Base-by-base conservation (phyloP, 2,113 vertebrate species). In the Anarrhichthys ocellatus region DNA sequence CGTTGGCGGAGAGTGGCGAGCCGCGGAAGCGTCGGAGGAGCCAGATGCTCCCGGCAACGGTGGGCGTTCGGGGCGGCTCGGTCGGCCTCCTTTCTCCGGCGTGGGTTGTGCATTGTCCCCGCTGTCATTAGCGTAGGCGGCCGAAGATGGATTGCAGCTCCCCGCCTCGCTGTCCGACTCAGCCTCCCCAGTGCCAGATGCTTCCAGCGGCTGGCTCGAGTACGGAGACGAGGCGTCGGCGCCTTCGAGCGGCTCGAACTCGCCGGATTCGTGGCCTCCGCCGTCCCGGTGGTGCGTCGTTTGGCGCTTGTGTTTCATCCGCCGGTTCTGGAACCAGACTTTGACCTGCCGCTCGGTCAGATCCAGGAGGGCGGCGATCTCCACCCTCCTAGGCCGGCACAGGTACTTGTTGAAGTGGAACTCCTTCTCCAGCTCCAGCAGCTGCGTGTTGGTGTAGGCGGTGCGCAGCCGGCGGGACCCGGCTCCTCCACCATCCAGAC, bases 371-470 rank as follows among this genome's bases (percentile, higher is more conserved):
- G 98, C 98, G 0, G 98, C 98, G 74, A 99, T 99, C 82, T 99
- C 98, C 76, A 97, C 96, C 9, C 98, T 92, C 24, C 98, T 95
- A 2, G 98, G 98, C 84, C 98, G 95, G 90, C 98, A 98, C 59
- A 99, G 95, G 86, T 99, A 99, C 85, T 98, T 97, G 93, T 98
- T 99, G 88, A 98, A 99, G 85, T 99, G 98, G 89, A 99, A 99
- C 88, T 99, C 98, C 81, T 99, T 99, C 94, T 99, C 98, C 92
- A 99, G 92, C 92, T 99, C 98, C 93, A 99, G 94, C 29, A 99
- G 95, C 89, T 99, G 98, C 0, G 97, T 98, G 96, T 98, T 98
- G 83, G 97, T 99, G 94, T 99, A 99, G 1, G 98, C 97, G 2
- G 98, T 99, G 86, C 98, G 96, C 83, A 99, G 92, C 73, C 98